Base-by-base conservation (phyloP, 1,140 invertebrate genomes). In the Bombus affinis region DNA sequence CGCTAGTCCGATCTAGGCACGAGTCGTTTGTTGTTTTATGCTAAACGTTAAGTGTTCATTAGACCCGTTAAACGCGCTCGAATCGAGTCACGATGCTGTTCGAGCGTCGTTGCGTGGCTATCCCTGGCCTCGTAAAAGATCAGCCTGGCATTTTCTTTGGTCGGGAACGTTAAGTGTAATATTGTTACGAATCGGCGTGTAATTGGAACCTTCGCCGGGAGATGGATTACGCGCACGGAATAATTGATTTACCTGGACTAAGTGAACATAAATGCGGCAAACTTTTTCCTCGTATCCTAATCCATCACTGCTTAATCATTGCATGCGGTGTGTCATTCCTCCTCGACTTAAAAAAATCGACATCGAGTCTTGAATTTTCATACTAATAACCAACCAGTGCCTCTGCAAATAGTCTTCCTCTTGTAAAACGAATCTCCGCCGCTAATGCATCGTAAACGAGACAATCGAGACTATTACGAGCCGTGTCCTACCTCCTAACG, bases 11-110 rank as follows among this genome's bases (percentile, higher is more conserved):
- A 44, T 79, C 37, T 9, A 22, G n/a, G 62, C 59, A 44, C 42
- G 39, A 68, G 39, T 83, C 65, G 82, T 83, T 78, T 83, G 81
- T 82, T 82, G 65, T 78, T 83, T 83, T 83, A 78, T 83, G 75
- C 35, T 83, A 83, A 83, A 78, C 68, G 77, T 65, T 37, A 78
- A 39, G 47, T 32, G 66, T 78, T 53, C 74, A 78, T 83, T 83
- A 78, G 68, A 78, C 57, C 75, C 28, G 44, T 70, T 66, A 39
- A 71, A 75, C 44, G 37, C 81, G 32, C 59, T 75, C 35, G 44
- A 83, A 83, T 47, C 59, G 73, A 77, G 81, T 83, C 73, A 83
- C 74, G 81, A 83, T 47, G 73, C 32, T 6, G 57, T 37, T 28
- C 37, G 47, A 42, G 10, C 37, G 32, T 59, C 71, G 81, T 76